phyloP scores from a whole-genome alignment of 2,888 invertebrate species.

The Poecilobothrus nobilitatus region DNA sequence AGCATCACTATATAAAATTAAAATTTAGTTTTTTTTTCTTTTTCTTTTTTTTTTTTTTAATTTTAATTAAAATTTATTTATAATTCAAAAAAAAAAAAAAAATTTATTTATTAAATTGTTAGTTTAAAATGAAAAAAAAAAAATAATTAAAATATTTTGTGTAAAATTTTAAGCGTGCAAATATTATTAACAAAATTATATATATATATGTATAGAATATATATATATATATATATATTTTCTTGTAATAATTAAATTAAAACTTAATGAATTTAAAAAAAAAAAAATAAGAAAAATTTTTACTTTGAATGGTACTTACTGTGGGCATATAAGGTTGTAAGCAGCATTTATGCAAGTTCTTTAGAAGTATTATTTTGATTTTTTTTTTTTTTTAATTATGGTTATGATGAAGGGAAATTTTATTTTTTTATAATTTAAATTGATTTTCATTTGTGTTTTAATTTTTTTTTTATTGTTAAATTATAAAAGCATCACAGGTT shows the following conservation, averaged over 20 bases:
- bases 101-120: not conserved
- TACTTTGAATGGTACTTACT: constrained; percentile 48
- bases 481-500: constrained; percentile 11
- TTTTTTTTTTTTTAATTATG: constrained; percentile 19
- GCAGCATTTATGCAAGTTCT: constrained; percentile 55
- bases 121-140: too few species aligned
- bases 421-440: not conserved
- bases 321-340: constrained; percentile 57
- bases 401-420: constrained; percentile 19
- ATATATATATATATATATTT: too few species aligned
- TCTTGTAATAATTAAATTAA: too few species aligned
- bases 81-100: constrained; percentile 11
- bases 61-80: constrained; percentile 12
- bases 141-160: too few species aligned
- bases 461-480: constrained; percentile 9
- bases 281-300: not conserved
- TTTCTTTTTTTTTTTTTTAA: not conserved
- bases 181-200: too few species aligned
- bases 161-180: too few species aligned
- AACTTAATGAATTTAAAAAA: not conserved
- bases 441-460: constrained; percentile 9
- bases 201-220: too few species aligned
- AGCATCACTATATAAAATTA: constrained; percentile 49
- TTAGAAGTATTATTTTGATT: constrained; percentile 24
- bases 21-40: not conserved